phyloP scores from a whole-genome alignment of 64 coral and sea anemone genomes.

The Montipora efflorescens region DNA sequence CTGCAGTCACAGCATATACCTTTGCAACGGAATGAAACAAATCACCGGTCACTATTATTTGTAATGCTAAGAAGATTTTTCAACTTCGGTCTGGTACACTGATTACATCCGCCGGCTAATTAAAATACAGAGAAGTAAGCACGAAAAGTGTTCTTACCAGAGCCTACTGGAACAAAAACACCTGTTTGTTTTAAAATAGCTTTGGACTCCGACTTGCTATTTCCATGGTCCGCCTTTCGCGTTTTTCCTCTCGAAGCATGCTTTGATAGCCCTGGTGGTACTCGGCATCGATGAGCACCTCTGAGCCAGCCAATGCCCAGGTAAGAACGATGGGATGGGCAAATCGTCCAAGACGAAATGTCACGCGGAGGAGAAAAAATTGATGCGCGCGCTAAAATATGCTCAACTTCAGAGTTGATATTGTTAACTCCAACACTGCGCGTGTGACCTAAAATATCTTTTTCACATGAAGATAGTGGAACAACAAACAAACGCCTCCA shows the following conservation, averaged over 20 bases:
- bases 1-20: constrained; percentile 63
- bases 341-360: constrained; percentile 52
- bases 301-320: constrained; percentile 70
- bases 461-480: constrained; percentile 44
- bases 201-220: constrained; percentile 51
- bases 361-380: constrained; percentile 39
- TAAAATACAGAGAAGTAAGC: not conserved
- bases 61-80: not conserved
- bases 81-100: not conserved
- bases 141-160: constrained; percentile 64
- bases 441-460: constrained; percentile 12
- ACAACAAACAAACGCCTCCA: constrained; percentile 40
- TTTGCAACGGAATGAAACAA: not conserved
- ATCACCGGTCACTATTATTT: no score
- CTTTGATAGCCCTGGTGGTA: constrained; percentile 46
- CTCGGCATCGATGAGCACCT: constrained; percentile 65
- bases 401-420: not conserved
- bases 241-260: constrained; percentile 39
- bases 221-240: constrained; percentile 54
- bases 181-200: constrained; percentile 48
- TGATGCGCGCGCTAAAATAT: constrained; percentile 55
- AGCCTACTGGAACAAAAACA: constrained; percentile 58
- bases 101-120: not conserved
- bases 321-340: constrained; percentile 60
- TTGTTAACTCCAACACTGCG: constrained; percentile 31